Percentiles rank a stretch among this genome's conserved stretches.
phyloP scores from a whole-genome alignment of 2,797 vertebrate genomes.

The Aeoliscus strigatus region DNA sequence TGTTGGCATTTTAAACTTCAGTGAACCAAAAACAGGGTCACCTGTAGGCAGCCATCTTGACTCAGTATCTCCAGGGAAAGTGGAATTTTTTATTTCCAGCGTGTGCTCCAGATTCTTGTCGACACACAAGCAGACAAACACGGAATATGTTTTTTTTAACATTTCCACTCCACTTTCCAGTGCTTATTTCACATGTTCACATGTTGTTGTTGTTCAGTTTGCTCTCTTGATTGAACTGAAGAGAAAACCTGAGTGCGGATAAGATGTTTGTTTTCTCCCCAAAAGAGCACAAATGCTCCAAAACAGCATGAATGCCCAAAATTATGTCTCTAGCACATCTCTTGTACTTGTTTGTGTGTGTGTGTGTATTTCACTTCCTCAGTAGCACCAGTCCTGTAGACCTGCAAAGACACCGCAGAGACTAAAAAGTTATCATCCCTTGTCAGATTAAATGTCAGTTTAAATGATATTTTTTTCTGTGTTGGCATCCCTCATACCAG shows the following conservation, averaged over 20 bases:
- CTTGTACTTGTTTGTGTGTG: background rate
- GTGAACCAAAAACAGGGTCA: constrained; percentile 30
- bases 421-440: background rate
- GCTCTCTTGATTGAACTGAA: too few species aligned
- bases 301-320: too few species aligned
- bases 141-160: background rate
- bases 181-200: too few species aligned
- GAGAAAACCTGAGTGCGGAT: too few species aligned
- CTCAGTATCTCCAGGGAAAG: constrained; percentile 22
- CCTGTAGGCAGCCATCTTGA: constrained; percentile 20
- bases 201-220: too few species aligned
- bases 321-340: too few species aligned
- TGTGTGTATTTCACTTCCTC: background rate
- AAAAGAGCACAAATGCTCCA: too few species aligned
- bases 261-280: too few species aligned
- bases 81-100: constrained; percentile 8
- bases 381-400: too few species aligned
- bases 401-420: background rate
- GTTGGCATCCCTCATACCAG: constrained; percentile 9
- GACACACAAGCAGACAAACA: background rate
- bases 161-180: too few species aligned
- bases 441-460: constrained; percentile 5
- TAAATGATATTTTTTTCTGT: constrained; percentile 15
- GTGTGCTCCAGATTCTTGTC: constrained; percentile 12
- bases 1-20: constrained; percentile 14